These are phyloP conservation scores for Meleagris gallopavo DNA, from an alignment of 2,113 vertebrate genomes.

Conservation along the genomic window DNA sequence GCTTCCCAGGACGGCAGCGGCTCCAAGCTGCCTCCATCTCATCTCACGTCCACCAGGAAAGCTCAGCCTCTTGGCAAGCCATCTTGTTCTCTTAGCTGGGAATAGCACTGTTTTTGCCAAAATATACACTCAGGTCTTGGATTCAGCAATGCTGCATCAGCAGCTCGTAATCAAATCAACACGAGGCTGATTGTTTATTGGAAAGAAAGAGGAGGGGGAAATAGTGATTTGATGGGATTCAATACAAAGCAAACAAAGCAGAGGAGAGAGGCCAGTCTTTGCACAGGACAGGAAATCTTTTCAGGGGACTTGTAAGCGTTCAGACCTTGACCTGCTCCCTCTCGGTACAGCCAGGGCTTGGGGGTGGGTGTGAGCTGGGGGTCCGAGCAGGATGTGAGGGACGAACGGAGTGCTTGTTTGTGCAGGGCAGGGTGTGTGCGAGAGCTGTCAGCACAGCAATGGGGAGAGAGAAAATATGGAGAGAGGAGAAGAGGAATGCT, in stretches of 20 bases:
- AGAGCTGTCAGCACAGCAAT: conserved; percentile 32
- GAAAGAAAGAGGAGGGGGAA: not conserved
- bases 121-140: conserved; percentile 49
- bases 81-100: not conserved
- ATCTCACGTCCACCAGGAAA: not conserved
- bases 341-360: not conserved
- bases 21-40: not conserved
- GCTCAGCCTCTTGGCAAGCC: conserved; percentile 42
- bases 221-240: not conserved
- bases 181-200: conserved; percentile 49
- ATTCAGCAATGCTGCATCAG: conserved; percentile 51
- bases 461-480: conserved; percentile 16
- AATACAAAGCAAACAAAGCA: conserved; percentile 19
- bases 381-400: not conserved
- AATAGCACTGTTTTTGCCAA: conserved; percentile 55
- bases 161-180: conserved; percentile 57
- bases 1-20: not conserved
- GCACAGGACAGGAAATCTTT: conserved; percentile 14
- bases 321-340: not conserved
- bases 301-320: not conserved
- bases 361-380: not conserved
- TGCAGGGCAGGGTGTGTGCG: not conserved
- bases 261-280: not conserved
- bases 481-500: conserved; percentile 25
- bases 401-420: conserved; percentile 31